These are phyloP conservation scores for Drosophila kambysellisi DNA, from an alignment of 2,888 invertebrate genomes.

Conservation along the genomic window DNA sequence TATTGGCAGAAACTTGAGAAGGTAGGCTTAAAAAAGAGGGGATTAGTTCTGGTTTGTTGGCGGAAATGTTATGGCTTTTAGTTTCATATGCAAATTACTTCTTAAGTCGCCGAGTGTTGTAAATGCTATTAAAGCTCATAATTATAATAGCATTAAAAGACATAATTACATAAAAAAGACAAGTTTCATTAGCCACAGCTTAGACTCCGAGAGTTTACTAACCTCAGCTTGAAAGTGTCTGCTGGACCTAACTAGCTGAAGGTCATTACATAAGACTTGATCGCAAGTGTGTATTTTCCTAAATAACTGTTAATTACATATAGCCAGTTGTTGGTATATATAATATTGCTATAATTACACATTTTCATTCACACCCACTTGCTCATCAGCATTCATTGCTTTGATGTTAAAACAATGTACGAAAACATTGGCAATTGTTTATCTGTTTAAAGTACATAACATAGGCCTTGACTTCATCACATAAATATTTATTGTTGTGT, in stretches of 20 bases:
- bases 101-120: slow-evolving; percentile 16
- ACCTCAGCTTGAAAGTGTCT: slow-evolving; percentile 12
- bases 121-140: slow-evolving; percentile 37
- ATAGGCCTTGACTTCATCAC: slow-evolving; percentile 42
- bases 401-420: slow-evolving; percentile 9
- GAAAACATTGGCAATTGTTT: slow-evolving; percentile 36
- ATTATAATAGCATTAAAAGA: slow-evolving; percentile 58
- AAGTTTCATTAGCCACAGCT: slow-evolving; percentile 43
- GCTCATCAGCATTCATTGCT: slow-evolving; percentile 2
- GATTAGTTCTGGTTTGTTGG: slow-evolving; percentile 30
- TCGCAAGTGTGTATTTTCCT: neutral
- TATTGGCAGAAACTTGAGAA: slow-evolving; percentile 29
- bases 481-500: slow-evolving; percentile 45
- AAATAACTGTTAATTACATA: slow-evolving; percentile 16
- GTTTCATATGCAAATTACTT: slow-evolving; percentile 39
- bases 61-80: slow-evolving; percentile 15
- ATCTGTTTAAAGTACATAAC: slow-evolving; percentile 22
- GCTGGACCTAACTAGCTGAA: slow-evolving; percentile 13
- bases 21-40: neutral
- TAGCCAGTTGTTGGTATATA: neutral
- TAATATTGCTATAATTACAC: slow-evolving; percentile 6
- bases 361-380: slow-evolving; percentile 11
- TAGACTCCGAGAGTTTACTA: slow-evolving; percentile 15
- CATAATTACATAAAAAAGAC: slow-evolving; percentile 39
- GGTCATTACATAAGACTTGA: slow-evolving; percentile 9